A percentile compares a stretch with the other conserved stretches of the same genome.
Evolutionary conservation across 1,140 invertebrate species (phyloP).

Genomic region (Lerema accius): DNA sequence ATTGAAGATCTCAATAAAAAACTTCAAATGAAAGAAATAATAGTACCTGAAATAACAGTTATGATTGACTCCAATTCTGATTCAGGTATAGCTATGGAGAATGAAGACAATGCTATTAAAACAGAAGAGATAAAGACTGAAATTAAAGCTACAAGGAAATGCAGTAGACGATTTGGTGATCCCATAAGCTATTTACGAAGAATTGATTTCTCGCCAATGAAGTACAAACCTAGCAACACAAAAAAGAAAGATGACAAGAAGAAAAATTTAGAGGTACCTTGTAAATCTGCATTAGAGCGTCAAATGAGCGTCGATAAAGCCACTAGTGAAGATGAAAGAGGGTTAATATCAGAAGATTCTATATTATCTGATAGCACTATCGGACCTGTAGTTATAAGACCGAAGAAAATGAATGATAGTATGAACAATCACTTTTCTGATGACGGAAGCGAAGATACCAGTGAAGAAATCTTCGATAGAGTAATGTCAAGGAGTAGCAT

Average conservation of each 20-base stretch:
- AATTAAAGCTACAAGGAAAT: constrained; percentile 66
- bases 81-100: constrained; percentile 70
- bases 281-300: constrained; percentile 43
- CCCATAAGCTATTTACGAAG: constrained; percentile 71
- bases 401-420: constrained; percentile 74
- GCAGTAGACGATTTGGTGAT: constrained; percentile 68
- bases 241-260: constrained; percentile 76
- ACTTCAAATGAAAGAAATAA: constrained; percentile 51
- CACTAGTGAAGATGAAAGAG: constrained; percentile 69
- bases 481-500: constrained; percentile 76
- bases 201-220: constrained; percentile 79
- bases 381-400: constrained; percentile 60
- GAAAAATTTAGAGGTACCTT: constrained; percentile 58
- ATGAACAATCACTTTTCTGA: constrained; percentile 79
- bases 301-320: constrained; percentile 63
- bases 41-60: constrained; percentile 63
- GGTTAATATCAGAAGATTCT: constrained; percentile 50
- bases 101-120: constrained; percentile 60
- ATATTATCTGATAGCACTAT: constrained; percentile 57
- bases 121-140: constrained; percentile 56
- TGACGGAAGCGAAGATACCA: constrained; percentile 75
- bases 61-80: constrained; percentile 73
- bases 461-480: constrained; percentile 77
- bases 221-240: constrained; percentile 67
- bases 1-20: constrained; percentile 69